Evolutionary conservation across 1,140 invertebrate genomes (phyloP), one percentile per base, ranked within the genome.

Genomic region (Halotydeus destructor): DNA sequence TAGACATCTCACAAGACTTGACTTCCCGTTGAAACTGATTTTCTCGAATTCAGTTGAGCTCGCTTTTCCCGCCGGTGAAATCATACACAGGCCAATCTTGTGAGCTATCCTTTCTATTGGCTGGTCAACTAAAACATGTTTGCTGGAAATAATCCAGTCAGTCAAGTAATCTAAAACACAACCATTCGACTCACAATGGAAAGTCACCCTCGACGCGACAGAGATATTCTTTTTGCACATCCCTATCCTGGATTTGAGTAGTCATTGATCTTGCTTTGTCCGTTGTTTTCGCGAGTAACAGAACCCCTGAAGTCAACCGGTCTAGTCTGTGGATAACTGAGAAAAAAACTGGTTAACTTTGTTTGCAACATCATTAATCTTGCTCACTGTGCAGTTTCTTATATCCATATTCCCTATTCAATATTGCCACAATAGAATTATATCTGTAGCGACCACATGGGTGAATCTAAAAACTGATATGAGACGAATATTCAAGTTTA

Each of bases 151-250:
- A 50, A 39, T 49, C 42, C 41, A 50, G 45, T 36, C 24, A 45
- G 21, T 47, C 31, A 26, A 28, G 45, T 14, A 44, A 46, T 16
- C 38, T 14, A 35, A 43, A 38, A 43, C 34, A 25, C 28, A 28
- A 27, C 28, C 3, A 31, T 43, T 34, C n/a, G 26, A 53, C 78
- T 69, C 70, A 93, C 79, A 82, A 76, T 8, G 91, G 91, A 63
- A 99, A 99, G 55, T 79, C 71, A 36, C 94, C 94, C 49, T 86
- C 84, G 0, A 99, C 93, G 49, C 84, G 69, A 61, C 88, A 93
- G 0, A 99, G 75, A 61, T 99, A 99, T 58, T 94, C 84, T 60
- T 99, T 99, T 52, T 76, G 71, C 3, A 96, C 83, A 57, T 83
- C 69, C 53, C 84, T 66, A 55, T 88, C 80, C 49, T 79, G 68